A percentile compares a stretch with the other conserved stretches of the same genome.
These are phyloP conservation scores for Phoenicopterus ruber DNA, from an alignment of 2,113 vertebrate genomes.

Conservation along the genomic window DNA sequence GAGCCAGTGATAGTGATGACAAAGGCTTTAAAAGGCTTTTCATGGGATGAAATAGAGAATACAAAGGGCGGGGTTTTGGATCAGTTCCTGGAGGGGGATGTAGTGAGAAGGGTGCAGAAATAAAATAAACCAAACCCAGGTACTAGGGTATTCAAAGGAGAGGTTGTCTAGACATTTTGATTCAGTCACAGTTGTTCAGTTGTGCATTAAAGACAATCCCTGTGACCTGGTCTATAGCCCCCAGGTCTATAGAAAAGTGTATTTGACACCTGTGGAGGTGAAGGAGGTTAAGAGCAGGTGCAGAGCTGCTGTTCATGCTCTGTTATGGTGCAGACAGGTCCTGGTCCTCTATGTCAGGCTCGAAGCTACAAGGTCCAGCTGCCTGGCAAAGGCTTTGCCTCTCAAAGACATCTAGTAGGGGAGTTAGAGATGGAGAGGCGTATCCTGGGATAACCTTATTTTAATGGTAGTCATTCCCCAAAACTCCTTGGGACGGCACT, in stretches of 20 bases:
- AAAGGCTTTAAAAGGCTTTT: conserved; percentile 24
- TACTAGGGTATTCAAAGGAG: neutral
- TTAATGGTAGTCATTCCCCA: neutral
- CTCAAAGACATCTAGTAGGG: neutral
- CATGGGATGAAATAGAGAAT: neutral
- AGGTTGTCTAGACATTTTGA: neutral
- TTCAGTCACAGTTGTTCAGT: neutral
- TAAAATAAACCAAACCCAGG: neutral
- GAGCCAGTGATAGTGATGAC: neutral
- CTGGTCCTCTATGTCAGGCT: neutral
- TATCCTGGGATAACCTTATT: neutral
- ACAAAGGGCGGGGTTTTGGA: neutral
- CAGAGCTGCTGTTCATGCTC: neutral
- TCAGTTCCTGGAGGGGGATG: neutral
- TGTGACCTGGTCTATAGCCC: neutral
- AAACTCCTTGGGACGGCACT: neutral
- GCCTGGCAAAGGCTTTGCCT: neutral
- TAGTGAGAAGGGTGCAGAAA: neutral
- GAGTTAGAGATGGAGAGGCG: neutral
- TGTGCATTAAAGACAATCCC: neutral
- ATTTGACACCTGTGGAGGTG: neutral
- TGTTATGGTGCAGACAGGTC: neutral
- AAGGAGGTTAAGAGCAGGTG: neutral
- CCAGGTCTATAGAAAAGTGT: neutral
- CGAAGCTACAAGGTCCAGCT: neutral